A percentile compares a stretch with the other conserved stretches of the same genome.
phyloP scores from a whole-genome alignment of 2,797 vertebrate genomes.

The Garrulus glandarius region DNA sequence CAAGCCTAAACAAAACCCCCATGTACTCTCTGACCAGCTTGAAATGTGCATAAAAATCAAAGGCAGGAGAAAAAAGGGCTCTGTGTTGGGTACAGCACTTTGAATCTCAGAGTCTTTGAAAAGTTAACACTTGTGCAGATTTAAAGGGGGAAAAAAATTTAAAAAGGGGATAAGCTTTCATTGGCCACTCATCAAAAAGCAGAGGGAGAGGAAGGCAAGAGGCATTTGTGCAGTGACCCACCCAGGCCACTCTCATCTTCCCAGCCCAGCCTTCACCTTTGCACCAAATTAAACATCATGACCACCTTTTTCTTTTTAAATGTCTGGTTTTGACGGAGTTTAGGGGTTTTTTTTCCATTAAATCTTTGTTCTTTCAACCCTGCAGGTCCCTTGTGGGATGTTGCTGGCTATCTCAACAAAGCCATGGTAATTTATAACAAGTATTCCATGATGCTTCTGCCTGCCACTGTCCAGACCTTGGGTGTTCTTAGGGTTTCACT shows the following conservation, averaged over 20 bases:
- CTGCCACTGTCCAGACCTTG: neutral
- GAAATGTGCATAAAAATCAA: constrained; percentile 75
- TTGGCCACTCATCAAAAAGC: constrained; percentile 79
- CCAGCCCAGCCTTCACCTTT: constrained; percentile 61
- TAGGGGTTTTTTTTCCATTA: neutral
- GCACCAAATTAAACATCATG: constrained; percentile 72
- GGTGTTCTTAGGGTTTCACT: neutral
- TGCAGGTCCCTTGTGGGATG: neutral
- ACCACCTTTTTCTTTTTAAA: neutral
- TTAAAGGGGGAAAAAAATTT: constrained; percentile 5
- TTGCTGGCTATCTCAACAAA: constrained; percentile 1
- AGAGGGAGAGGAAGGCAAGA: neutral
- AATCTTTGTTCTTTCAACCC: neutral
- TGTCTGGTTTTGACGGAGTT: neutral
- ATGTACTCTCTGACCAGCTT: constrained; percentile 53
- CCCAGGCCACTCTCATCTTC: constrained; percentile 58
- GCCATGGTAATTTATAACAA: neutral
- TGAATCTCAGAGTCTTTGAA: constrained; percentile 64
- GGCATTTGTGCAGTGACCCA: constrained; percentile 69
- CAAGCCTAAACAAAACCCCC: constrained; percentile 37
- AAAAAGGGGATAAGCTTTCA: constrained; percentile 75
- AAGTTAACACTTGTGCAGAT: constrained; percentile 51
- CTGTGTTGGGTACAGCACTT: constrained; percentile 71
- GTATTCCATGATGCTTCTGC: neutral
- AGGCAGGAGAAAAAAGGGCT: constrained; percentile 69